Conservation (phyloP, 1,140 invertebrate genomes). For the Coelopa frigida region DNA sequence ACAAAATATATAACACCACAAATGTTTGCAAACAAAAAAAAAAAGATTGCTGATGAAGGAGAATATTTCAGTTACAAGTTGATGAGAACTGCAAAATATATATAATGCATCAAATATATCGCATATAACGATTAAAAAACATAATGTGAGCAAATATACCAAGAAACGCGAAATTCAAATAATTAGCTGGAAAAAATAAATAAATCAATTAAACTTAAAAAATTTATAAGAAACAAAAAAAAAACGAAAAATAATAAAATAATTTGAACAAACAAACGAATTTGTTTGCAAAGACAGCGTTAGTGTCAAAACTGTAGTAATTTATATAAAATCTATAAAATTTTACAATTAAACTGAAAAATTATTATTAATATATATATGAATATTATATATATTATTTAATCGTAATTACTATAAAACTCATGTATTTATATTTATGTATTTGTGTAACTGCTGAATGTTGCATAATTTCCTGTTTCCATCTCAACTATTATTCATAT, state of each 20-base stretch:
- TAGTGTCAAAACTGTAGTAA: background rate
- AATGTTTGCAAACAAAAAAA: constrained; percentile 2
- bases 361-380: constrained; percentile 1
- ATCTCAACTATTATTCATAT: too few relatives aligned
- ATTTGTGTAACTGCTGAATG: too few relatives aligned
- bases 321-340: background rate
- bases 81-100: constrained; percentile 1
- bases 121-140: background rate
- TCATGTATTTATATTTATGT: background rate
- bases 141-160: constrained; percentile 1
- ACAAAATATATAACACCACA: constrained; percentile 6
- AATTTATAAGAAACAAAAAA: background rate
- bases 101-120: too few relatives aligned
- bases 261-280: background rate
- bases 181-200: background rate
- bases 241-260: background rate
- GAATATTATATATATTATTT: background rate
- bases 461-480: too few relatives aligned
- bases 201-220: background rate
- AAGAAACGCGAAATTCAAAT: too few relatives aligned
- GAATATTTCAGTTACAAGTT: background rate
- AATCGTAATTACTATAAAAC: background rate
- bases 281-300: background rate
- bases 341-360: background rate
- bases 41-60: background rate